These are phyloP conservation scores for Platichthys flesus DNA, from an alignment of 2,113 vertebrate species.

Conservation along the genomic window DNA sequence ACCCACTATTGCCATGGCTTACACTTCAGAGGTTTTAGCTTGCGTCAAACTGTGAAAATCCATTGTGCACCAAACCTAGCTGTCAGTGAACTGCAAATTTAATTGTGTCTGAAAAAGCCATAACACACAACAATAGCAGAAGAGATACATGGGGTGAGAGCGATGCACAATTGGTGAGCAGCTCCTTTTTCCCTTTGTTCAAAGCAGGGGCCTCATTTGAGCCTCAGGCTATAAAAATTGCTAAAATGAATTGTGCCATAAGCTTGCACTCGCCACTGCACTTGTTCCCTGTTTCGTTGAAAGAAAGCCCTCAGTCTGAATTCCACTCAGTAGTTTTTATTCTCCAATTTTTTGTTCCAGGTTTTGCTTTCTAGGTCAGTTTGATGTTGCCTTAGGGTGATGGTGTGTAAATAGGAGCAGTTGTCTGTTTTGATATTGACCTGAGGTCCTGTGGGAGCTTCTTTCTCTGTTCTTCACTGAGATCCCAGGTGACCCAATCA, in stretches of 20 bases:
- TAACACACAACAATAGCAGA: neutral
- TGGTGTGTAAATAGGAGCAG: slow-evolving; percentile 59
- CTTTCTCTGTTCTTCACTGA: slow-evolving; percentile 56
- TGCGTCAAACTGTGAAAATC: neutral
- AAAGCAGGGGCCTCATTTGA: neutral
- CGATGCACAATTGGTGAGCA: neutral
- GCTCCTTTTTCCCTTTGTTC: slow-evolving; percentile 4
- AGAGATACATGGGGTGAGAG: neutral
- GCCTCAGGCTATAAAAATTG: neutral
- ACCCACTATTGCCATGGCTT: no score
- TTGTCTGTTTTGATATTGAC: slow-evolving; percentile 71
- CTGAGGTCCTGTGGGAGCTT: slow-evolving; percentile 48
- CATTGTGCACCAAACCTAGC: no score
- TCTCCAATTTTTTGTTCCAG: slow-evolving; percentile 45
- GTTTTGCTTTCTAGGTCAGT: slow-evolving; percentile 53
- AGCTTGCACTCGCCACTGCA: slow-evolving; percentile 7
- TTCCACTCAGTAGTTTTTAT: slow-evolving; percentile 15
- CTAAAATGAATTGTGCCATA: slow-evolving; percentile 16
- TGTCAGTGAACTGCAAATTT: neutral
- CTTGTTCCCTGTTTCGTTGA: slow-evolving; percentile 50
- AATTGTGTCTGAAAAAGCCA: neutral
- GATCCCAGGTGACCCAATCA: slow-evolving; percentile 65
- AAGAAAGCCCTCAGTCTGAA: slow-evolving; percentile 36
- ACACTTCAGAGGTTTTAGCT: no score
- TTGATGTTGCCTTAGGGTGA: slow-evolving; percentile 42